These are phyloP conservation scores for Enteromius fasciolatus DNA, from an alignment of 2,797 vertebrate species.

Conservation along the genomic window DNA sequence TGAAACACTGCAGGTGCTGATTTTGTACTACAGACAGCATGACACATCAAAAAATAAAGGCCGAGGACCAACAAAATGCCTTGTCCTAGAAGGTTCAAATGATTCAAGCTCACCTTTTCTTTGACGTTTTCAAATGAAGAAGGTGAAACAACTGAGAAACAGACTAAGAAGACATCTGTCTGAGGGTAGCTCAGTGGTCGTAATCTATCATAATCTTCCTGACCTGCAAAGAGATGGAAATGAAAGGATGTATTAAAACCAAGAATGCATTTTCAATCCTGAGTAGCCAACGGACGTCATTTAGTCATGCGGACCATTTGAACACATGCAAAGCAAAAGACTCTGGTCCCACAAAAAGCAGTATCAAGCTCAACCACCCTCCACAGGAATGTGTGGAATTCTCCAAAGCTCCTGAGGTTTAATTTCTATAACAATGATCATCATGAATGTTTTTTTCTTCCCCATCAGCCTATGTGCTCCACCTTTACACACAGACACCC, in stretches of 20 bases:
- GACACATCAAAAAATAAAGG: not conserved
- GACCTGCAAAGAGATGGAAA: conserved; percentile 69
- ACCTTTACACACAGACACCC: not conserved
- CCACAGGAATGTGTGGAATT: conserved; percentile 52
- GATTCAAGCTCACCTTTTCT: conserved; percentile 76
- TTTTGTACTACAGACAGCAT: not conserved
- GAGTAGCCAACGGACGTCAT: not conserved
- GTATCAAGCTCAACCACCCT: conserved; percentile 33
- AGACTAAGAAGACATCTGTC: conserved; percentile 84
- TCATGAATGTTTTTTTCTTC: not conserved
- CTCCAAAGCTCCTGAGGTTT: conserved; percentile 23
- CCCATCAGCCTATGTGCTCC: not conserved
- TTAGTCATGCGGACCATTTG: not conserved
- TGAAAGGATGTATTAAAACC: not conserved
- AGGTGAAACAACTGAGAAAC: conserved; percentile 83
- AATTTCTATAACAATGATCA: conserved; percentile 46
- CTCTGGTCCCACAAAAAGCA: conserved; percentile 20
- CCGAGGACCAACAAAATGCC: not conserved
- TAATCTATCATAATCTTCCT: conserved; percentile 85
- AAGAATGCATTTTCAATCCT: not conserved
- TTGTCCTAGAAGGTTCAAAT: not conserved
- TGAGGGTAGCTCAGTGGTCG: conserved; percentile 84
- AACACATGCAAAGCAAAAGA: conserved; percentile 1
- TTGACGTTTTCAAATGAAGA: conserved; percentile 87
- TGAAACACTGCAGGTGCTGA: not conserved